Evolutionary conservation across 2,113 vertebrate genomes (phyloP).

Genomic region (Elephantulus edwardii): DNA sequence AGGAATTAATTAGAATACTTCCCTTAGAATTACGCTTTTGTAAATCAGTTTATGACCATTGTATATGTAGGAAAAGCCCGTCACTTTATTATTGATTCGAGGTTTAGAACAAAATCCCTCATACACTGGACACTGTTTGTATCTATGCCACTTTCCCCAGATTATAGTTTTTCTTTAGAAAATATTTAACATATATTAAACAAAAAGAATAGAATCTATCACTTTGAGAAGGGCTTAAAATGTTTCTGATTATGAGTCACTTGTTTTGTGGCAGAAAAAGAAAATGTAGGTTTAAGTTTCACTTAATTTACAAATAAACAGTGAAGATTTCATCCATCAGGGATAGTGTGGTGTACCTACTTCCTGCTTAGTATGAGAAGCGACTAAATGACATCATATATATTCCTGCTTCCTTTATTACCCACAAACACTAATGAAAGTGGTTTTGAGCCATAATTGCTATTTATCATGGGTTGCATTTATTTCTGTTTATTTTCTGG

Average conservation of each 20-base stretch:
- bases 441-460: slow-evolving; percentile 38
- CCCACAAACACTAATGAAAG: slow-evolving; percentile 31
- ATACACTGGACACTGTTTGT: neutral
- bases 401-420: neutral
- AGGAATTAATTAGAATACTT: neutral
- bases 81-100: neutral
- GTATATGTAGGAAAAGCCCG: neutral
- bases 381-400: neutral
- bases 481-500: slow-evolving; percentile 60
- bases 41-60: neutral
- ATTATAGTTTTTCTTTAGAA: slow-evolving; percentile 12
- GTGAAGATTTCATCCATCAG: neutral
- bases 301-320: neutral
- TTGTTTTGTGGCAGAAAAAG: neutral
- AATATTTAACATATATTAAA: neutral
- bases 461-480: slow-evolving; percentile 53
- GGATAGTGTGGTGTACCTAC: neutral
- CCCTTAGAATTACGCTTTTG: neutral
- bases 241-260: neutral
- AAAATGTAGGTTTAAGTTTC: neutral
- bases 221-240: neutral
- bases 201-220: neutral
- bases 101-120: neutral
- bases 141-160: neutral
- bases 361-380: neutral